A percentile compares a stretch with the other conserved stretches of the same genome.
These are phyloP conservation scores for Aphodius granarius DNA, from an alignment of 2,888 invertebrate genomes.

Conservation along the genomic window DNA sequence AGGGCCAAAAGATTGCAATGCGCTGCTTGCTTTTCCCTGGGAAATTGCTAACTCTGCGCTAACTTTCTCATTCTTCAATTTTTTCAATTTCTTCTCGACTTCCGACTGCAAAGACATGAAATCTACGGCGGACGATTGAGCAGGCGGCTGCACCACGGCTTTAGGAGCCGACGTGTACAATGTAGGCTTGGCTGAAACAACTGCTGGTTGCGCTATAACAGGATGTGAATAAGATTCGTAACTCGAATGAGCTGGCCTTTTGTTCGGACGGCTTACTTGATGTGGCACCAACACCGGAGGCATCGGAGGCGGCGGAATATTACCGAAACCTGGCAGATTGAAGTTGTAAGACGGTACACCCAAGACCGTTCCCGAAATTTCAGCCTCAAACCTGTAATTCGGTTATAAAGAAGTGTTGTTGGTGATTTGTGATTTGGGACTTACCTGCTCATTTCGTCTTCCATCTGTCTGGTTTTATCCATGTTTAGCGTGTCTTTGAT, in stretches of 20 bases:
- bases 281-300: slow-evolving; percentile 71
- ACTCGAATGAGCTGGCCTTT: slow-evolving; percentile 42
- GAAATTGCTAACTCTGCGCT: slow-evolving; percentile 68
- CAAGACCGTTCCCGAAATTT: slow-evolving; percentile 76
- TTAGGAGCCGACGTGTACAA: slow-evolving; percentile 57
- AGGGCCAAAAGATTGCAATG: slow-evolving; percentile 60
- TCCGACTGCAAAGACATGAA: slow-evolving; percentile 60
- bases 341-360: slow-evolving; percentile 68
- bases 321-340: slow-evolving; percentile 55
- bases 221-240: slow-evolving; percentile 50
- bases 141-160: slow-evolving; percentile 44
- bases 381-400: slow-evolving; percentile 76
- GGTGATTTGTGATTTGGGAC: slow-evolving; percentile 27
- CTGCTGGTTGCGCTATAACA: slow-evolving; percentile 59
- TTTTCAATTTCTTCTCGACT: slow-evolving; percentile 62
- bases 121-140: slow-evolving; percentile 51
- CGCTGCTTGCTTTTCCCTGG: slow-evolving; percentile 62
- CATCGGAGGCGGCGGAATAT: slow-evolving; percentile 69
- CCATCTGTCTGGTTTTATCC: slow-evolving; percentile 67
- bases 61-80: slow-evolving; percentile 66
- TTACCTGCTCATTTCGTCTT: slow-evolving; percentile 89
- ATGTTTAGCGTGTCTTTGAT: slow-evolving; percentile 12
- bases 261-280: slow-evolving; percentile 60
- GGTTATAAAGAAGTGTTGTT: neutral
- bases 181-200: slow-evolving; percentile 71